These are phyloP conservation scores for Gonioctena quinquepunctata DNA, from an alignment of 1,140 invertebrate species.

Conservation along the genomic window DNA sequence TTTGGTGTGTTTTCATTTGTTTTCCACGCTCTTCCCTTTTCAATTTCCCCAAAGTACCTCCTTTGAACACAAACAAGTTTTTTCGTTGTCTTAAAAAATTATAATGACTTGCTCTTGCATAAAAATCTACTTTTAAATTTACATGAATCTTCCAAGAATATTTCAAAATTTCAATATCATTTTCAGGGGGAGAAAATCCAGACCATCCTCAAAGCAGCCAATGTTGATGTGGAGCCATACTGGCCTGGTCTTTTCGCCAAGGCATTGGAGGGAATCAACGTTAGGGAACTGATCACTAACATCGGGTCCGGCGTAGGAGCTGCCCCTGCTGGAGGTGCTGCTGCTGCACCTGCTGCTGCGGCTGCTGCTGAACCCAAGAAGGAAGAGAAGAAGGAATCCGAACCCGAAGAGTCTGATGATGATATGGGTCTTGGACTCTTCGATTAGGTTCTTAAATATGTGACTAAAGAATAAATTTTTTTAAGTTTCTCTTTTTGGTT, in stretches of 20 bases:
- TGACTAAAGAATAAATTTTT: not conserved
- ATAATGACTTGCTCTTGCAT: too few species aligned
- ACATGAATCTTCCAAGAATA: too few species aligned
- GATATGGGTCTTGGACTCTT: slow-evolving; percentile 94
- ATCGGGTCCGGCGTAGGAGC: slow-evolving; percentile 89
- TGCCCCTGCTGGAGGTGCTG: slow-evolving; percentile 59
- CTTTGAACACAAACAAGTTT: too few species aligned
- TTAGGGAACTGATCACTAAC: slow-evolving; percentile 93
- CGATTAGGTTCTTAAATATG: slow-evolving; percentile 61
- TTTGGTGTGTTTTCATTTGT: too few species aligned
- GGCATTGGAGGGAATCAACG: slow-evolving; percentile 91
- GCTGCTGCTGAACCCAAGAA: slow-evolving; percentile 68
- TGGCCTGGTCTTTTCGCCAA: slow-evolving; percentile 99
- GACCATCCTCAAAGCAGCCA: slow-evolving; percentile 95
- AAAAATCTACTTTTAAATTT: too few species aligned
- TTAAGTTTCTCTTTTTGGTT: not conserved
- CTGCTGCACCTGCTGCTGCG: slow-evolving; percentile 68
- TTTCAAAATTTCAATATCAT: not conserved
- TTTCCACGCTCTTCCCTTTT: too few species aligned
- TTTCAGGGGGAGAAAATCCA: slow-evolving; percentile 87
- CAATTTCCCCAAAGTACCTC: too few species aligned
- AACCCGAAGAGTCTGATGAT: slow-evolving; percentile 87
- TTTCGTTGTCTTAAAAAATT: too few species aligned
- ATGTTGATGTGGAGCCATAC: slow-evolving; percentile 96
- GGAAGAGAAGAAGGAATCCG: slow-evolving; percentile 81